These are phyloP conservation scores for Eulemur macaco DNA, from an alignment of 2,113 vertebrate species.

Conservation along the genomic window DNA sequence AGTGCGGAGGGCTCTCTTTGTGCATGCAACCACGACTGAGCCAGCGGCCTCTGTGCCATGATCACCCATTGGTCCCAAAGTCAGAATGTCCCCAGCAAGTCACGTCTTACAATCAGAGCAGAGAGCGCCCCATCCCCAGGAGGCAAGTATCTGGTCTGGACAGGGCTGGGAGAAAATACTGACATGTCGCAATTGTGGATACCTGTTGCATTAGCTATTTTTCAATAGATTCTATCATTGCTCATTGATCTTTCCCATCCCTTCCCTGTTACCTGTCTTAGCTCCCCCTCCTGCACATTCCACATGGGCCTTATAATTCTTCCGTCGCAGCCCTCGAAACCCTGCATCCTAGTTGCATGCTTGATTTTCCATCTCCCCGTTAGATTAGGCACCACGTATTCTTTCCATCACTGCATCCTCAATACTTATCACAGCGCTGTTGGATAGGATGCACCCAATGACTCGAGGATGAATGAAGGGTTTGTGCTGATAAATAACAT, in stretches of 20 bases:
- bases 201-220: background rate
- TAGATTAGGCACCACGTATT: rapidly evolving
- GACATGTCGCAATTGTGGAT: rapidly evolving
- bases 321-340: background rate
- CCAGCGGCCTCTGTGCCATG: background rate
- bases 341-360: rapidly evolving
- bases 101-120: rapidly evolving
- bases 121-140: background rate
- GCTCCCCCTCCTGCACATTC: rapidly evolving
- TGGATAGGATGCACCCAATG: background rate
- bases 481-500: too few species aligned
- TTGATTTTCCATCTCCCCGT: too few species aligned
- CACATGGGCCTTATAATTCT: rapidly evolving
- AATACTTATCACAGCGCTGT: background rate
- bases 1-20: background rate
- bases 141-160: background rate
- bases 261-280: background rate
- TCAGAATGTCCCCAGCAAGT: background rate
- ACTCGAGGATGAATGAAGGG: background rate
- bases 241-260: rapidly evolving
- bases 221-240: background rate
- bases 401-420: background rate
- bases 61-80: background rate
- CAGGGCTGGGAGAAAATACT: background rate
- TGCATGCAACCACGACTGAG: rapidly evolving